Evolutionary conservation across 2,113 vertebrate species (phyloP).

Genomic region (Oryzias curvinotus): DNA sequence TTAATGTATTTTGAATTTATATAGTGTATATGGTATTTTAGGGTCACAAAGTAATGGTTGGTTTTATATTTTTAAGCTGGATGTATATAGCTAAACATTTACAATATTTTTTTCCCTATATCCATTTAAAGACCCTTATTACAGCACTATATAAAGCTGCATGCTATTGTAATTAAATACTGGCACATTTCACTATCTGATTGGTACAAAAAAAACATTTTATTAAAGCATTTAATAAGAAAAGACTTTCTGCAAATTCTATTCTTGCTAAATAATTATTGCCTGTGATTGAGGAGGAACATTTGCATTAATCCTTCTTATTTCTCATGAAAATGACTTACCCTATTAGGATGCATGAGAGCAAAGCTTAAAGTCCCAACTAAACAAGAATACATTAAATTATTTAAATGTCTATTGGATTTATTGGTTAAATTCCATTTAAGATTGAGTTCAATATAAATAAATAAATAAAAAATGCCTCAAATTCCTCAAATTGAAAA

Average conservation of each 20-base stretch:
- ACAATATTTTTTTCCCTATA: slow-evolving; percentile 8
- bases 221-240: slow-evolving; percentile 17
- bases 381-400: not conserved
- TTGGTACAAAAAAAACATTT: slow-evolving; percentile 35
- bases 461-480: too few species aligned
- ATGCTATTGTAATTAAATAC: not conserved
- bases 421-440: not conserved
- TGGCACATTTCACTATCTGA: slow-evolving; percentile 12
- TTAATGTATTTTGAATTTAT: not conserved
- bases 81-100: slow-evolving; percentile 1
- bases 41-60: not conserved
- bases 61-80: slow-evolving; percentile 7
- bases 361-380: not conserved
- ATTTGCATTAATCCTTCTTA: slow-evolving; percentile 69
- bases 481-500: too few species aligned
- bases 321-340: slow-evolving; percentile 43
- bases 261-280: slow-evolving; percentile 16
- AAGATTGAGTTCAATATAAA: not conserved
- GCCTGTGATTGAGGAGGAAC: slow-evolving; percentile 52
- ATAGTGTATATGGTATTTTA: not conserved
- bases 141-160: not conserved
- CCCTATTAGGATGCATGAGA: slow-evolving; percentile 26
- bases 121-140: slow-evolving; percentile 10
- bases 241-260: slow-evolving; percentile 5
- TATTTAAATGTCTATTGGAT: not conserved